Evolutionary conservation across 30 jellyfish, hydroid and myxozoan genomes (phyloP).

Genomic region (Hydra vulgaris): DNA sequence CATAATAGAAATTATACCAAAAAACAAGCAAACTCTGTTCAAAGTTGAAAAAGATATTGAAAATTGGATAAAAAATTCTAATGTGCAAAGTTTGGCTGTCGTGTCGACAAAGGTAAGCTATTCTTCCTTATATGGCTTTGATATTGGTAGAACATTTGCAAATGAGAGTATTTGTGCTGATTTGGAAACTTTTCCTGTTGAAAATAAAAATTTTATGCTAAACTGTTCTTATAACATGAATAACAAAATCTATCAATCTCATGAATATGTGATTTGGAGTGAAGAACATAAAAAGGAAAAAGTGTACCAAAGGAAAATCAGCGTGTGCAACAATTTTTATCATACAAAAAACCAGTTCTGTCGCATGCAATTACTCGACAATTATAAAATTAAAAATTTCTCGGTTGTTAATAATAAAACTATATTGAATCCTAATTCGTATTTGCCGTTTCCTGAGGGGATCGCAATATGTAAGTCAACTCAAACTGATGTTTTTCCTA

Average conservation of each 20-base stretch:
- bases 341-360: constrained; percentile 3
- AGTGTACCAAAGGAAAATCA: not conserved
- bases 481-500: not conserved
- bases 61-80: not conserved
- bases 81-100: not conserved
- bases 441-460: not conserved
- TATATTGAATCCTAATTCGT: not conserved
- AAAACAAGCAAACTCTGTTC: not conserved
- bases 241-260: not conserved
- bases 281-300: not conserved
- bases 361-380: not conserved
- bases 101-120: not conserved
- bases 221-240: not conserved
- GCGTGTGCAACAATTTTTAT: constrained; percentile 1
- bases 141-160: not conserved
- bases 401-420: not conserved
- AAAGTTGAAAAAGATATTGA: not conserved
- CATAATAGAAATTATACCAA: not conserved
- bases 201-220: not conserved
- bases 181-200: not conserved
- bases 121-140: constrained; percentile 3
- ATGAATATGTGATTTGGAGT: constrained; percentile 3
- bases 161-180: not conserved
- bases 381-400: not conserved
- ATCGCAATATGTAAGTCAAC: not conserved